These are phyloP conservation scores for Paguma larvata DNA, from an alignment of 2,797 vertebrate genomes.

Conservation along the genomic window DNA sequence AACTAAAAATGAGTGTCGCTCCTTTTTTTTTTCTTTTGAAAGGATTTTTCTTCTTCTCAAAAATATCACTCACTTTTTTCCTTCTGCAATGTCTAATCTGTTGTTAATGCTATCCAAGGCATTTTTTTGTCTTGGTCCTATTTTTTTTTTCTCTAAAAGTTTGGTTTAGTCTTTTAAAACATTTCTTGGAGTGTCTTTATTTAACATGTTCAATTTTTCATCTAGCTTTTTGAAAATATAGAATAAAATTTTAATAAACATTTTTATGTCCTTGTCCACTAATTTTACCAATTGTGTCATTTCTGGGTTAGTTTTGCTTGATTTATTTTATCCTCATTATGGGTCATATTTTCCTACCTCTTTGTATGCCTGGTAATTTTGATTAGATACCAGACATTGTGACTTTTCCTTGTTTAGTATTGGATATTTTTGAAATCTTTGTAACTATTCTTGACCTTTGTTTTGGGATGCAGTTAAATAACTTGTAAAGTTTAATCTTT, in stretches of 20 bases:
- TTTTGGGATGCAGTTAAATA: background rate
- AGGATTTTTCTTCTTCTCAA: background rate
- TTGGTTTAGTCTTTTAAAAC: constrained; percentile 5
- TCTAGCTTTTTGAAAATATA: constrained; percentile 21
- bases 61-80: background rate
- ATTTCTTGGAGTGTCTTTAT: background rate
- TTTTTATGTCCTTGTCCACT: background rate
- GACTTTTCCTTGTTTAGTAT: background rate
- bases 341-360: background rate
- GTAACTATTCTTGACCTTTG: background rate
- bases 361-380: constrained; percentile 25
- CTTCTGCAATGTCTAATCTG: background rate
- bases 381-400: background rate
- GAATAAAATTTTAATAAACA: background rate
- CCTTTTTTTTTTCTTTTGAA: background rate
- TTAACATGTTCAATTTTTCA: background rate
- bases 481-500: background rate
- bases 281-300: background rate
- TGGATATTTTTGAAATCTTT: constrained; percentile 16
- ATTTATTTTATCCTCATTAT: background rate
- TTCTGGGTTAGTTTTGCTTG: background rate
- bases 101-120: background rate
- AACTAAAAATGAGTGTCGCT: background rate
- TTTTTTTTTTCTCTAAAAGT: background rate
- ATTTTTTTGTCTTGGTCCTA: background rate